Base-by-base conservation (phyloP, 1,140 invertebrate genomes). In the Diabrotica undecimpunctata region DNA sequence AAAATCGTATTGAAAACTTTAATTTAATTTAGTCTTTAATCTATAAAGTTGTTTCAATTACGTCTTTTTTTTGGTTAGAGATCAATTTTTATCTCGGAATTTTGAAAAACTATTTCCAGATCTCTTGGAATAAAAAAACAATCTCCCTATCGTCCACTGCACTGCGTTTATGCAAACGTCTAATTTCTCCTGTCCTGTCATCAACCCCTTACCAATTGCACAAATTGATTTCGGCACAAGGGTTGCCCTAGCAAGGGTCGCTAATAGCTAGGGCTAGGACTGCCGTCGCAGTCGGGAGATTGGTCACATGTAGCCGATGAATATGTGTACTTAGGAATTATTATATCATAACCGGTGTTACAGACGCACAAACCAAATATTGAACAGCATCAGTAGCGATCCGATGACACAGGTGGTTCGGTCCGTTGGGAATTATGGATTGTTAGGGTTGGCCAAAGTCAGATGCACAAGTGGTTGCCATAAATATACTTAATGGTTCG, bases 301-400 rank as follows among this genome's bases (percentile, higher is more conserved):
- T 66, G 72, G 70, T 73, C 73, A 70, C 69, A 72, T 72, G 72
- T 74, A 74, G 66, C 72, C 67, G 62, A 62, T 65, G 67, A 68
- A 62, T 59, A 66, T 66, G 65, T 71, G 70, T 75, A 70, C 75
- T 75, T 77, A 78, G 76, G 76, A 78, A 78, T 78, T 78, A 78
- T 78, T 78, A 78, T 78, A 78, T 78, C 73, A 77, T 77, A 78
- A 78, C 76, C 69, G 71, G 74, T 74, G 62, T 25, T 66, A 54
- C 63, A 65, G 55, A 62, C n/a, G 72, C 25, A 25, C 25, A 25
- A 25, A 25, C 25, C 25, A 25, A 25, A 4, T 25, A 25, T 25
- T 25, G 25, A 25, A 25, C 25, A 25, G 25, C 25, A 25, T 25
- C 25, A 25, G 25, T 25, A 25, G 25, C 25, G 25, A 25, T 25